phyloP scores from a whole-genome alignment of 2,888 invertebrate species.

The Yponomeuta malinellus region DNA sequence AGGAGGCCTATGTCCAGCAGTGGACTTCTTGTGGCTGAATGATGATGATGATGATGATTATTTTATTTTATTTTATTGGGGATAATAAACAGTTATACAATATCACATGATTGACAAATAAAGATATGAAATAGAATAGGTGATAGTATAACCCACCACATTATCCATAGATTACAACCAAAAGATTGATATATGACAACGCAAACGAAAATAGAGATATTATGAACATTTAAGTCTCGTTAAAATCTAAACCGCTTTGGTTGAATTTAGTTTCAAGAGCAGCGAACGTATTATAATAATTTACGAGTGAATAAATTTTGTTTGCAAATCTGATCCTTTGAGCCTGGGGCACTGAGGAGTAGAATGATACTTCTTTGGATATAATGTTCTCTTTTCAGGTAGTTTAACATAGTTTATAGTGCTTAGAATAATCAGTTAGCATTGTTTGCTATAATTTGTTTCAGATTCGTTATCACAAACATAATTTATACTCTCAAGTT shows the following conservation, averaged over 20 bases:
- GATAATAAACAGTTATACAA: too few relatives aligned
- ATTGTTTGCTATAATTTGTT: not conserved
- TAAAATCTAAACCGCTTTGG: constrained; percentile 19
- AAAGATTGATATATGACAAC: not conserved
- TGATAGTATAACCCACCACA: too few relatives aligned
- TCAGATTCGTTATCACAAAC: not conserved
- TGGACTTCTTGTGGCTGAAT: too few relatives aligned
- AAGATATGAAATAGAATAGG: too few relatives aligned
- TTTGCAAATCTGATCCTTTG: constrained; percentile 22
- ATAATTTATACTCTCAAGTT: not conserved
- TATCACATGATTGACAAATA: too few relatives aligned
- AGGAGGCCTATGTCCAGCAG: too few relatives aligned
- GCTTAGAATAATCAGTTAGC: not conserved
- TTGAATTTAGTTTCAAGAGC: constrained; percentile 21
- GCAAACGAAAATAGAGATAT: not conserved
- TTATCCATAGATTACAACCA: constrained; percentile 17
- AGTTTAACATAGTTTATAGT: not conserved
- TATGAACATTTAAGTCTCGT: constrained; percentile 19
- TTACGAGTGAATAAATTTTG: constrained; percentile 27
- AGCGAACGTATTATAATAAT: constrained; percentile 21
- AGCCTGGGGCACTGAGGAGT: constrained; percentile 19
- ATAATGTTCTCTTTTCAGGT: not conserved
- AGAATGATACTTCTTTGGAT: constrained; percentile 14
- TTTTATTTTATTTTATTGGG: too few relatives aligned
- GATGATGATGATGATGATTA: too few relatives aligned